Conservation (phyloP, 2,888 invertebrate species). For the Caenorhabditis drosophilae region DNA sequence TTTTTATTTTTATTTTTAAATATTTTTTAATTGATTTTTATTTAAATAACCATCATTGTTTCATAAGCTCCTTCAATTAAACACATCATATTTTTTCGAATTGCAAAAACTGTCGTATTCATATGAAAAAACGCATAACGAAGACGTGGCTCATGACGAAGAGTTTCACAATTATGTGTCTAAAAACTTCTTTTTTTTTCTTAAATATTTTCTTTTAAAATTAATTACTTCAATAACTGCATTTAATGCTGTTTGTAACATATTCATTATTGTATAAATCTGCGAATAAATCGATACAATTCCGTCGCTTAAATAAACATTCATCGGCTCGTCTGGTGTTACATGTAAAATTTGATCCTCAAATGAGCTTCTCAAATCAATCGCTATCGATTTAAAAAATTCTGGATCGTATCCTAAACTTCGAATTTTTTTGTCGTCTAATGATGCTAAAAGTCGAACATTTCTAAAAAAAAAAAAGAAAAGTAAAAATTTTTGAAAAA, state of each 20-base stretch:
- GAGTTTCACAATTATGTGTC: conserved; percentile 22
- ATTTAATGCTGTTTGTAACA: conserved; percentile 24
- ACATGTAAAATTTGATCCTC: conserved; percentile 15
- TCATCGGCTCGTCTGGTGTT: conserved; percentile 20
- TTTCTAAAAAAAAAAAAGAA: not conserved
- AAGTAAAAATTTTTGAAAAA: not conserved
- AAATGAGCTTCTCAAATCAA: conserved; percentile 19
- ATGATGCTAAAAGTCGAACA: conserved; percentile 7
- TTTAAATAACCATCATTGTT: conserved; percentile 12
- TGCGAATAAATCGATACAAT: conserved; percentile 21
- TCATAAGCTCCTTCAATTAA: conserved; percentile 27
- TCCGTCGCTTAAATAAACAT: conserved; percentile 21
- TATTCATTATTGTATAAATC: conserved; percentile 25
- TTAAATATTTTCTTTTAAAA: too few relatives aligned
- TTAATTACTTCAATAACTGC: conserved; percentile 21
- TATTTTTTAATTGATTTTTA: not conserved
- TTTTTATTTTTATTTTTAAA: not conserved
- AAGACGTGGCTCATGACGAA: conserved; percentile 25
- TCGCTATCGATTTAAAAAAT: conserved; percentile 22
- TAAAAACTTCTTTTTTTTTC: too few relatives aligned
- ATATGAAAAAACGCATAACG: conserved; percentile 31
- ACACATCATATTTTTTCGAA: conserved; percentile 29
- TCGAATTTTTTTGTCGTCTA: conserved; percentile 19
- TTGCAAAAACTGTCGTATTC: conserved; percentile 28
- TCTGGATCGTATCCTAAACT: conserved; percentile 17